phyloP scores from a whole-genome alignment of 2,797 vertebrate genomes.

The Diglossa cyanea region DNA sequence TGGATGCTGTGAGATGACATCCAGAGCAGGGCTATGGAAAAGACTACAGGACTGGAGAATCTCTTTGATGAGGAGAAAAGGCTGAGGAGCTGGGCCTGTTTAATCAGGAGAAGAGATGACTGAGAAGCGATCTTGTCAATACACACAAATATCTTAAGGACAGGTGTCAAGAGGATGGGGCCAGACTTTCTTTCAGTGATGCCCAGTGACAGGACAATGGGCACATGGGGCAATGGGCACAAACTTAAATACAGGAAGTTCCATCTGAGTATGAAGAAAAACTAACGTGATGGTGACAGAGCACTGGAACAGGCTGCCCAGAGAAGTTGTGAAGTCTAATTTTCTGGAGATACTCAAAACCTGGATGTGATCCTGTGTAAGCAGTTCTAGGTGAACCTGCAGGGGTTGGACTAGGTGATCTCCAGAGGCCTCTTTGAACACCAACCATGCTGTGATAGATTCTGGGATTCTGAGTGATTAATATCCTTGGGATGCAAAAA shows the following conservation, averaged over 20 bases:
- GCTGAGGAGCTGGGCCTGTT: background rate
- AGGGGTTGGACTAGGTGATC: background rate
- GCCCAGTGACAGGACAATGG: background rate
- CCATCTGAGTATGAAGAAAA: background rate
- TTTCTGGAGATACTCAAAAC: background rate
- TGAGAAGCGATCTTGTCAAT: background rate
- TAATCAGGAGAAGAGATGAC: background rate
- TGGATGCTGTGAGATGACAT: background rate
- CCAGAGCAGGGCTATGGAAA: background rate
- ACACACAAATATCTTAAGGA: background rate
- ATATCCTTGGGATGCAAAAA: background rate
- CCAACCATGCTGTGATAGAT: background rate
- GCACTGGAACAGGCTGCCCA: background rate
- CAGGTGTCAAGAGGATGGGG: background rate
- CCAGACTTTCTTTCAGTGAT: background rate
- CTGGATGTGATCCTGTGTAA: accelerated
- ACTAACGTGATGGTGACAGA: background rate
- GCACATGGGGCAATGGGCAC: background rate
- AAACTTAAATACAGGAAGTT: background rate
- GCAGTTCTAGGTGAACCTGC: background rate
- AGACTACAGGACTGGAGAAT: background rate
- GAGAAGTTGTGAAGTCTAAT: background rate
- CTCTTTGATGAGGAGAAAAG: background rate
- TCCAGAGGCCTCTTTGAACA: background rate
- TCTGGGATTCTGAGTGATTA: background rate